Conservation (phyloP, 2,888 invertebrate species). For the Torymus aiolomorphi region DNA sequence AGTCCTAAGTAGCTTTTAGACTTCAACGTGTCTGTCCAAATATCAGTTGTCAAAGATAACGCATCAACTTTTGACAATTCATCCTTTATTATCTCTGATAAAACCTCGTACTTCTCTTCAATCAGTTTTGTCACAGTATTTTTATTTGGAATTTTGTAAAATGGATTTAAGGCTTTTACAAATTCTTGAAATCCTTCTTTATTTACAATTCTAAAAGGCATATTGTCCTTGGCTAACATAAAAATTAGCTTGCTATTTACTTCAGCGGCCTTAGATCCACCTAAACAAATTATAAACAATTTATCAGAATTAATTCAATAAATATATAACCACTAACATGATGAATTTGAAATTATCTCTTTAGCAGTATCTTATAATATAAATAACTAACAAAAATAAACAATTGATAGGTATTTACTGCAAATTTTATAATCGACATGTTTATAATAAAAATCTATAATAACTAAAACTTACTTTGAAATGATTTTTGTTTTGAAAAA, state of each 20-base stretch:
- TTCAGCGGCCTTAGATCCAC: conserved; percentile 38
- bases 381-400: no score
- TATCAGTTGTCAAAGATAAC: conserved; percentile 54
- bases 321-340: no score
- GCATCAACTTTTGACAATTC: conserved; percentile 35
- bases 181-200: conserved; percentile 48
- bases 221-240: conserved; percentile 43
- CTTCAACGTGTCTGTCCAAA: conserved; percentile 56
- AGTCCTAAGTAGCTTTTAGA: conserved; percentile 42
- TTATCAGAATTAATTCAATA: no score
- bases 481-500: no score
- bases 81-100: conserved; percentile 48
- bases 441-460: no score
- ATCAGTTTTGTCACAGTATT: conserved; percentile 38
- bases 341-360: no score
- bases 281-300: background rate
- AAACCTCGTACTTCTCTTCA: conserved; percentile 44
- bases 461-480: no score
- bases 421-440: no score
- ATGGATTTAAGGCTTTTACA: conserved; percentile 33
- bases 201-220: conserved; percentile 40
- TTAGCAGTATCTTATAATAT: no score
- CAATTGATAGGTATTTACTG: no score
- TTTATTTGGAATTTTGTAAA: conserved; percentile 46
- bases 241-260: conserved; percentile 73